A percentile compares a stretch with the other conserved stretches of the same genome.
Evolutionary conservation across 1,140 invertebrate genomes (phyloP).

Genomic region (Drosophila funebris): DNA sequence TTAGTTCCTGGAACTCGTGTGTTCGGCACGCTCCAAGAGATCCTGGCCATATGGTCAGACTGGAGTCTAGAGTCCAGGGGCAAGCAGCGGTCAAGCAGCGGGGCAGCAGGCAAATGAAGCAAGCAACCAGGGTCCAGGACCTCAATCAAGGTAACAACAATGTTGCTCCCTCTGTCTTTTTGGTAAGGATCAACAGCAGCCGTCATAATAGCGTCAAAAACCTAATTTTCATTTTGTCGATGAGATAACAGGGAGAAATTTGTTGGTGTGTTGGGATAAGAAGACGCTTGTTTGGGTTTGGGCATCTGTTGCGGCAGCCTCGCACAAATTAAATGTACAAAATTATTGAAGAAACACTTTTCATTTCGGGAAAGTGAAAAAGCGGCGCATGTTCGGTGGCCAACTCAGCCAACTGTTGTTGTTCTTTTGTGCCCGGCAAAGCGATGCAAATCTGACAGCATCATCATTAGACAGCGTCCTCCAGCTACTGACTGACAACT

Average conservation of each 20-base stretch:
- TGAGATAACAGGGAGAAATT: slow-evolving; percentile 42
- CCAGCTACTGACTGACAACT: slow-evolving; percentile 68
- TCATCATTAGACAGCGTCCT: slow-evolving; percentile 61
- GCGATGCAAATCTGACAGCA: slow-evolving; percentile 73
- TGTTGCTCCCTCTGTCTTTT: neutral
- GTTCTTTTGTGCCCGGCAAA: neutral
- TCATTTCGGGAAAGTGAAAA: slow-evolving; percentile 74
- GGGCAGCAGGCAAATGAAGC: slow-evolving; percentile 28
- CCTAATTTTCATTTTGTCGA: slow-evolving; percentile 73
- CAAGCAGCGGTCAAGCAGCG: slow-evolving; percentile 46
- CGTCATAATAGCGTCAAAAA: slow-evolving; percentile 79
- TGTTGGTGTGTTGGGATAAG: neutral
- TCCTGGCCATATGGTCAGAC: slow-evolving; percentile 46
- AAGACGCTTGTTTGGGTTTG: neutral
- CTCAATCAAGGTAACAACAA: slow-evolving; percentile 61
- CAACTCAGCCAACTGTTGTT: slow-evolving; percentile 69
- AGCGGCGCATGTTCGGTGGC: slow-evolving; percentile 20
- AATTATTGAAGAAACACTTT: slow-evolving; percentile 73
- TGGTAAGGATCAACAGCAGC: slow-evolving; percentile 13
- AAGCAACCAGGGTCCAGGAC: slow-evolving; percentile 33
- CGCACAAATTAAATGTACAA: slow-evolving; percentile 69
- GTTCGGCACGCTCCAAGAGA: slow-evolving; percentile 52
- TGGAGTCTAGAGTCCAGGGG: neutral
- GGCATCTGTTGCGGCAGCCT: slow-evolving; percentile 68
- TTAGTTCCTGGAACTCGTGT: slow-evolving; percentile 55